These are phyloP conservation scores for Steromphala cineraria DNA, from an alignment of 2,888 invertebrate species.

Conservation along the genomic window DNA sequence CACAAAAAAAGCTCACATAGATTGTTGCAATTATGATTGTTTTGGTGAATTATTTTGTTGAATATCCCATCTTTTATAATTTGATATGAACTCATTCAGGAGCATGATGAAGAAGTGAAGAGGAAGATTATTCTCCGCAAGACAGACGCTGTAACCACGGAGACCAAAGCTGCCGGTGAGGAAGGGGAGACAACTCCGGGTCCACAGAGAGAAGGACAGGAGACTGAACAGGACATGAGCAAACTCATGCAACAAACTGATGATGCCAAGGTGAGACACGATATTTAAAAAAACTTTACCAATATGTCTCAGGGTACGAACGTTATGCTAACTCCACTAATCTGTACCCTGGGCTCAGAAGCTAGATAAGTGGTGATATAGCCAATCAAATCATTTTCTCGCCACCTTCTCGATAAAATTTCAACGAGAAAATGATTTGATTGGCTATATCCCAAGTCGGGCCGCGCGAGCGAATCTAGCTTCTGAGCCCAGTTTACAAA, in stretches of 20 bases:
- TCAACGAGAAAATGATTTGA: too few relatives aligned
- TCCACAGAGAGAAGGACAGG: conserved; percentile 24
- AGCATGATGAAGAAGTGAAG: conserved; percentile 55
- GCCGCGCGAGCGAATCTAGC: too few relatives aligned
- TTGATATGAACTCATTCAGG: conserved; percentile 38
- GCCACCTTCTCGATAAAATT: too few relatives aligned
- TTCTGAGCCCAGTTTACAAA: too few relatives aligned
- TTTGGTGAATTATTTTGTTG: background rate
- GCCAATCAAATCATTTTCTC: too few relatives aligned
- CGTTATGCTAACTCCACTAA: too few relatives aligned
- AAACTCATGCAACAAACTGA: conserved; percentile 70
- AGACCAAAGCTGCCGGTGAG: conserved; percentile 31
- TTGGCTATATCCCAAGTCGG: too few relatives aligned
- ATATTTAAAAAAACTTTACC: background rate
- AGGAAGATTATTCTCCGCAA: conserved; percentile 43
- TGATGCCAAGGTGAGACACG: conserved; percentile 68
- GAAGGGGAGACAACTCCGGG: conserved; percentile 28
- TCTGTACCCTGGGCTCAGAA: too few relatives aligned
- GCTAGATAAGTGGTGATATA: too few relatives aligned
- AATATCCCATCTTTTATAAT: background rate
- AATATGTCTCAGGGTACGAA: too few relatives aligned
- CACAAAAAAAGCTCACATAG: too few relatives aligned
- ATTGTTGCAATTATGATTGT: background rate
- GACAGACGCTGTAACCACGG: conserved; percentile 35
- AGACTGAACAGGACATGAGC: conserved; percentile 57